Base-by-base conservation (phyloP, 2,888 invertebrate species). In the Epirrhoe tristata region DNA sequence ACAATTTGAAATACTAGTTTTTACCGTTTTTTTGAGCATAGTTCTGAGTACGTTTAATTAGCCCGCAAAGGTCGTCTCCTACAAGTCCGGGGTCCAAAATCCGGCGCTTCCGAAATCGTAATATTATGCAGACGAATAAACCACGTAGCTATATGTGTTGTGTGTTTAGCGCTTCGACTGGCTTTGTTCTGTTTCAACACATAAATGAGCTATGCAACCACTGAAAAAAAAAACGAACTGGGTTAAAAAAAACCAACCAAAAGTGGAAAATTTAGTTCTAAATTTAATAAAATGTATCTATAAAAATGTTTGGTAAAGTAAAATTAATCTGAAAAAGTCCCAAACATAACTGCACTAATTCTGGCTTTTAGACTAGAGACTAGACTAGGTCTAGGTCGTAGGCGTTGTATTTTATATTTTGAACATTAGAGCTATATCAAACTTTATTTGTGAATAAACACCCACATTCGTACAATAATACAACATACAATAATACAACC, bases 131-230 rank as follows among this genome's bases (percentile, higher is more conserved):
- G 57, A 46, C 52, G 63, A 56, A 64, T 43, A 48, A 50, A 34
- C 46, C 58, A 59, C 14, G 50, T 63, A 43, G 53, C 51, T 60
- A 53, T 52, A 32, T 31, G 50, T 56, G 34, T 55, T 48, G 56
- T 34, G 36, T 59, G 14, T 36, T 12, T 66, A 65, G 56, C 50
- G 55, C 59, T 70, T 61, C 57, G 46, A 52, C 51, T 17, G 32
- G 46, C 58, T 53, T 39, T 12, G 10, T 50, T 61, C 16, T 8
- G 17, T 51, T 43, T 70, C 66, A 74, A 62, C 70, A 74, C 71
- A 72, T 67, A 31, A 70, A 70, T 32, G 96, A 95, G 73, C 95
- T 95, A 86, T 96, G 95, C 75, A 97, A 94, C 96, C 96, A 97
- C 96, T 96, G 94, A 78, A 95, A 96, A 43, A 32, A 58, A 59